phyloP scores from a whole-genome alignment of 1,140 invertebrate genomes.

The Eciton burchellii region DNA sequence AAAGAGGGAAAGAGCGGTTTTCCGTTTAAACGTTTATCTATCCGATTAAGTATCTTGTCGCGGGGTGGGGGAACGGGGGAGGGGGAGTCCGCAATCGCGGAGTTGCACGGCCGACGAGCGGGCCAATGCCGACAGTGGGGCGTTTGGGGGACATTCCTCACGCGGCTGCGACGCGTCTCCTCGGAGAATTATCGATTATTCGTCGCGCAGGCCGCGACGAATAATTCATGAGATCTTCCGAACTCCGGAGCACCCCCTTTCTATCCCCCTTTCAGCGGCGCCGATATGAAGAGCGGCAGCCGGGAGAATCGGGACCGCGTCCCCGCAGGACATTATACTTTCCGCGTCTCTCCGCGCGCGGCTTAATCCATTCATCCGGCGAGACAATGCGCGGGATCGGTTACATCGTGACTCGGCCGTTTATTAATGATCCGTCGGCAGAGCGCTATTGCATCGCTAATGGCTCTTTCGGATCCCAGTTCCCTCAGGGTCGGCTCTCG shows the following conservation, averaged over 20 bases:
- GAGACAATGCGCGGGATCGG: slow-evolving; percentile 79
- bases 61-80: not conserved
- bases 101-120: slow-evolving; percentile 23
- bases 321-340: slow-evolving; percentile 41
- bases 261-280: slow-evolving; percentile 71
- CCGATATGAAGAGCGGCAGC: slow-evolving; percentile 67
- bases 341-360: slow-evolving; percentile 49
- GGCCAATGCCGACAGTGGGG: too few species aligned
- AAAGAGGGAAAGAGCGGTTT: not conserved
- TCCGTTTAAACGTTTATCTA: not conserved
- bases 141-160: too few species aligned
- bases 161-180: slow-evolving; percentile 68
- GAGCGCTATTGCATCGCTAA: slow-evolving; percentile 70
- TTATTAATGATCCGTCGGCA: slow-evolving; percentile 81
- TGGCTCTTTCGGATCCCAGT: slow-evolving; percentile 64
- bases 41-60: slow-evolving; percentile 17
- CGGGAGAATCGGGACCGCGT: slow-evolving; percentile 35
- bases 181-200: slow-evolving; percentile 82
- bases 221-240: slow-evolving; percentile 82
- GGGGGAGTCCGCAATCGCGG: slow-evolving; percentile 41
- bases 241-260: slow-evolving; percentile 76
- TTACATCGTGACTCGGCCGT: slow-evolving; percentile 78
- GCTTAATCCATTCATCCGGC: slow-evolving; percentile 79
- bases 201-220: slow-evolving; percentile 73
- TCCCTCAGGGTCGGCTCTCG: slow-evolving; percentile 25